Conservation (phyloP, 1,140 invertebrate genomes). For the Camponotus floridanus region DNA sequence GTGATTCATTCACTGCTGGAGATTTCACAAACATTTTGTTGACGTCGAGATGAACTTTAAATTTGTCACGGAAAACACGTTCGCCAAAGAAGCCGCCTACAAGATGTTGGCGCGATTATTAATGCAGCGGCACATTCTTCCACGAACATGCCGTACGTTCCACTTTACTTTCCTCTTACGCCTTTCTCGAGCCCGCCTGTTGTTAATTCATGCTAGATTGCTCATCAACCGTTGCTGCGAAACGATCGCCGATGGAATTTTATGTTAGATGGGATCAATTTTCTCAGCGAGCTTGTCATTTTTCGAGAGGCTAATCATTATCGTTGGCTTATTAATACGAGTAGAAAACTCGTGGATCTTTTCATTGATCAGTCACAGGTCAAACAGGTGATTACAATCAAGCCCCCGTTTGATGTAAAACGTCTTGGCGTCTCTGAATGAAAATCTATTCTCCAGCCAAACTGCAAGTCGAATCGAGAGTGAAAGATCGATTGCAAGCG, state of each 20-base stretch:
- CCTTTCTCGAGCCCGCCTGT: conserved; percentile 7
- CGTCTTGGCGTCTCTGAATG: background rate
- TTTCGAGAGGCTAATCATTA: background rate
- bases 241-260: background rate
- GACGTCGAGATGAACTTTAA: too few relatives aligned
- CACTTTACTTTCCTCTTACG: conserved; percentile 30
- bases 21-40: too few relatives aligned
- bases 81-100: too few relatives aligned
- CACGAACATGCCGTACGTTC: conserved; percentile 30
- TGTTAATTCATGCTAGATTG: background rate
- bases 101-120: background rate
- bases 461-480: background rate
- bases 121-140: conserved; percentile 22
- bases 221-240: background rate
- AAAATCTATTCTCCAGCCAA: background rate
- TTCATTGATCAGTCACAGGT: background rate
- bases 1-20: too few relatives aligned
- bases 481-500: background rate
- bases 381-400: background rate
- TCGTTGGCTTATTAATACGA: background rate
- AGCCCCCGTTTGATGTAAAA: background rate
- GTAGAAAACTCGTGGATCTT: background rate
- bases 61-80: too few relatives aligned
- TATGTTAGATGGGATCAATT: background rate
- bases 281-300: background rate